Evolutionary conservation across 2,888 invertebrate species (phyloP).

Genomic region (Noctuana brunneofusca): DNA sequence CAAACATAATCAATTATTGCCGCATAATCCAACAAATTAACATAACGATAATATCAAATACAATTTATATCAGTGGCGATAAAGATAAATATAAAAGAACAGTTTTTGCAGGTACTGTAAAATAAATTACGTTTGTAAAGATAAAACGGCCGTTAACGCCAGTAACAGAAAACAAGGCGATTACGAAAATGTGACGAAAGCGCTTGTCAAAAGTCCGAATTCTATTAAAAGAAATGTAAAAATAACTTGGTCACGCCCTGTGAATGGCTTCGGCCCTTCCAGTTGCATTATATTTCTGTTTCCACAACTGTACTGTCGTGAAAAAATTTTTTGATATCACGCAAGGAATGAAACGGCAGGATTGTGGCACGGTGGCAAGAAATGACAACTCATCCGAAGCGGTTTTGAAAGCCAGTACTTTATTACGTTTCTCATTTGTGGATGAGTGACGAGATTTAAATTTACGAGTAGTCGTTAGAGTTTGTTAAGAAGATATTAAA

Average conservation of each 20-base stretch:
- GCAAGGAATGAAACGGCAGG: constrained; percentile 35
- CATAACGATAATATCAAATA: neutral
- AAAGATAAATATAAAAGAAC: neutral
- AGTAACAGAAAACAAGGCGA: constrained; percentile 25
- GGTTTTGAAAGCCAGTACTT: constrained; percentile 37
- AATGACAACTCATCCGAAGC: constrained; percentile 39
- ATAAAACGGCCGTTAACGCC: constrained; percentile 1
- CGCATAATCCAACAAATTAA: neutral
- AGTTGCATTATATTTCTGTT: constrained; percentile 37
- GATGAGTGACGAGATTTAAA: constrained; percentile 20
- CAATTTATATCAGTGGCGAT: neutral
- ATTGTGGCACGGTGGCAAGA: constrained; percentile 35
- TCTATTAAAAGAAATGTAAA: constrained; percentile 51
- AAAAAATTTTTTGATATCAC: constrained; percentile 38
- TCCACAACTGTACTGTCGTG: constrained; percentile 33
- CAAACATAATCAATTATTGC: constrained; percentile 6
- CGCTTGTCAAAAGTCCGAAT: constrained; percentile 39
- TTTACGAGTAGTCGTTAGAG: constrained; percentile 14
- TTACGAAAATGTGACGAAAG: constrained; percentile 33
- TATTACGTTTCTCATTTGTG: constrained; percentile 40
- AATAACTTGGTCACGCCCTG: constrained; percentile 44
- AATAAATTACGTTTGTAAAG: constrained; percentile 16
- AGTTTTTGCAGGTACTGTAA: neutral
- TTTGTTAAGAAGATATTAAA: constrained; percentile 21
- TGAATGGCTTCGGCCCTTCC: constrained; percentile 37